Evolutionary conservation across 2,888 invertebrate species (phyloP).

Genomic region (Apamea crenata): DNA sequence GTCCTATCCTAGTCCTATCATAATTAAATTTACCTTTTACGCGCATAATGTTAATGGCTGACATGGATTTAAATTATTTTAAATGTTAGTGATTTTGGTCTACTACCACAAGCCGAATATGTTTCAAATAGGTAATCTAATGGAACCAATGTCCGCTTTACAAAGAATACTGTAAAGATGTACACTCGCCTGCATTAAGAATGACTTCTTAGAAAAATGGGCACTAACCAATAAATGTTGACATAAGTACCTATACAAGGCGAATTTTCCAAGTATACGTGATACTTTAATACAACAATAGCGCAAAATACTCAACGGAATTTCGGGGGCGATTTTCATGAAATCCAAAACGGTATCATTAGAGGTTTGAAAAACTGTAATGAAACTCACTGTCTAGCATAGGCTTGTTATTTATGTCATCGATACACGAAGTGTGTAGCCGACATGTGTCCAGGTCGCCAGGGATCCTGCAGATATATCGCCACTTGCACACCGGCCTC

Average conservation of each 20-base stretch:
- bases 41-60: not conserved
- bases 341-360: not conserved
- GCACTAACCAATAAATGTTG: not conserved
- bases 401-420: constrained; percentile 10
- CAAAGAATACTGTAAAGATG: not conserved
- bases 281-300: not conserved
- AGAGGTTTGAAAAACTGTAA: too few relatives aligned
- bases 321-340: not conserved
- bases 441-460: constrained; percentile 74
- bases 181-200: not conserved
- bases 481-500: constrained; percentile 75
- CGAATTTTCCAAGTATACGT: not conserved
- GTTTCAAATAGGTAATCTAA: not conserved
- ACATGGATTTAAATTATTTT: not conserved
- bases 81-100: not conserved
- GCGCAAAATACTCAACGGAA: not conserved
- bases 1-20: too few relatives aligned
- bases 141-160: not conserved
- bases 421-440: constrained; percentile 63
- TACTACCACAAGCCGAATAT: not conserved
- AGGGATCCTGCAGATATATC: constrained; percentile 72
- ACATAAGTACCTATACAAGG: not conserved
- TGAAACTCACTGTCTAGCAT: constrained; percentile 29
- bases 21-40: not conserved
- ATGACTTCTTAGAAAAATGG: not conserved